Evolutionary conservation across 2,888 invertebrate species (phyloP).

Genomic region (Cyrtodaria siliqua): DNA sequence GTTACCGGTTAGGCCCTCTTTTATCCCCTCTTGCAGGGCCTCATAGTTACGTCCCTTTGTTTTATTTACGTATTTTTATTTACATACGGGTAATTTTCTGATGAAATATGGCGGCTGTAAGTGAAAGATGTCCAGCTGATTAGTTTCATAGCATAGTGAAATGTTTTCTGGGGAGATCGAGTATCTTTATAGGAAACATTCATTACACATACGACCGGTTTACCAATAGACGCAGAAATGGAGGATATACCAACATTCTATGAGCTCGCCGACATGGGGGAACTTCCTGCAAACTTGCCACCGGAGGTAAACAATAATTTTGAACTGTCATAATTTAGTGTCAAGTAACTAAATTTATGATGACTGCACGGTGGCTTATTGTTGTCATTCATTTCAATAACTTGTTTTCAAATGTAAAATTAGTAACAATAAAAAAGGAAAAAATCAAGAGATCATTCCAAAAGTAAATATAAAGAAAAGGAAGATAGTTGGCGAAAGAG

Average conservation of each 20-base stretch:
- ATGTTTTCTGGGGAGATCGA: conserved; percentile 64
- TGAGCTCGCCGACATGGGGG: conserved; percentile 88
- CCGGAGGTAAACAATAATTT: conserved; percentile 78
- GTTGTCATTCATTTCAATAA: too few species aligned
- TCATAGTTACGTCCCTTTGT: conserved; percentile 34
- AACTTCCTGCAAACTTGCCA: conserved; percentile 79
- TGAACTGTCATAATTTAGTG: conserved; percentile 14
- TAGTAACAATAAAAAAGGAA: too few species aligned
- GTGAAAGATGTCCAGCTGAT: conserved; percentile 60
- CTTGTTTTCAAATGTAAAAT: too few species aligned
- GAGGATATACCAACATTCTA: conserved; percentile 94
- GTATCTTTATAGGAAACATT: conserved; percentile 56
- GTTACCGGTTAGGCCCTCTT: too few species aligned
- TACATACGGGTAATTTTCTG: conserved; percentile 51
- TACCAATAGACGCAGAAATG: conserved; percentile 87
- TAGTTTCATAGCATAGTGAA: conserved; percentile 59
- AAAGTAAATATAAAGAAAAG: too few species aligned
- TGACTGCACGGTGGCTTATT: too few species aligned
- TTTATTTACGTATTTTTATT: too few species aligned
- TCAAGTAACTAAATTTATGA: too few species aligned
- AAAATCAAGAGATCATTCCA: too few species aligned
- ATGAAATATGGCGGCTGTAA: conserved; percentile 63
- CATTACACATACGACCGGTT: conserved; percentile 56
- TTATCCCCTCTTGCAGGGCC: background rate
- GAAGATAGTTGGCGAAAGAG: too few species aligned